Base-by-base conservation (phyloP, 2,797 vertebrate genomes). In the Alcedo quadribrachys region DNA sequence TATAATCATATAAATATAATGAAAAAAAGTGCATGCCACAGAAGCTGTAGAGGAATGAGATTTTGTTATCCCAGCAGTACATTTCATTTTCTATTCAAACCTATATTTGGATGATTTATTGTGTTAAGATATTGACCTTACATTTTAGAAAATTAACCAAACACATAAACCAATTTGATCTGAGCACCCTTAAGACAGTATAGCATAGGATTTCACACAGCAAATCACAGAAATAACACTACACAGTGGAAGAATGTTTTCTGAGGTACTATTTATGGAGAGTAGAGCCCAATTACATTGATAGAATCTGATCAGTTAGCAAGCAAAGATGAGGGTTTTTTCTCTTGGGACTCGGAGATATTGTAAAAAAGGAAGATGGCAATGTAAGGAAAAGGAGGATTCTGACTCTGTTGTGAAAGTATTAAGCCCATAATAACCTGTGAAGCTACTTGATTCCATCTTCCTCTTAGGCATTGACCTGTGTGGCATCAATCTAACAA, bases 121-220 rank as follows among this genome's bases (percentile, higher is more conserved):
- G 9, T 54, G n/a, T 9, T 62, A 91, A 84, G 42, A 66, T 43
- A 58, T 20, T 93, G 16, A 58, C 58, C 21, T 87, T 70, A 42
- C 8, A 30, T 74, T 87, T 94, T 46, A 70, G 40, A 61, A 83
- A 92, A 89, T 87, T 81, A 89, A 65, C 30, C 9, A 57, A 83
- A 74, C 4, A 2, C 1, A 2, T 73, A 85, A 66, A 76, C 4
- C 21, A n/a, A 18, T 74, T 70, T 73, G 35, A 65, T 92, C 27
- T 73, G 40, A 73, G 24, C 22, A 58, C 28, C 87, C 32, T 58
- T 45, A 67, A 85, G 45, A 62, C 50, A 60, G 43, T 54, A 35
- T 28, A 89, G 82, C 22, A 43, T 9, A 25, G 40, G 20, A 61
- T 27, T 70, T 9, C 28, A 53, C 22, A 68, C 22, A 94, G 5